A percentile compares a stretch with the other conserved stretches of the same genome.
phyloP scores from a whole-genome alignment of 2,888 invertebrate species.

The Gastrophysa polygoni region DNA sequence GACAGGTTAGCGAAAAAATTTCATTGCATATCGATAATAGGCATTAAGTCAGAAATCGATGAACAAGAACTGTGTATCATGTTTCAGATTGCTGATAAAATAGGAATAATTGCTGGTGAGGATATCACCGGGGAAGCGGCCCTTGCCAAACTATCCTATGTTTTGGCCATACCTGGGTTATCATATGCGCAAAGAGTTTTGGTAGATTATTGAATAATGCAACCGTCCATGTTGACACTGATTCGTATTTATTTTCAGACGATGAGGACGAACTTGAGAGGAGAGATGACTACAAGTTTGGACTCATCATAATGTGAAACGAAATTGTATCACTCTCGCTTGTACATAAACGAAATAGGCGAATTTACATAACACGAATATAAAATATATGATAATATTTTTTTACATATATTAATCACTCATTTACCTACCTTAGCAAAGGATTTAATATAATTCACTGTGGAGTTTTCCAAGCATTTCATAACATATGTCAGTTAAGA shows the following conservation, averaged over 20 bases:
- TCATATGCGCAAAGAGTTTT: constrained; percentile 46
- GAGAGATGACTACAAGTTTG: constrained; percentile 30
- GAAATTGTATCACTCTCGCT: too few species aligned
- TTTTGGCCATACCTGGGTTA: constrained; percentile 78
- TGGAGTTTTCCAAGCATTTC: too few species aligned
- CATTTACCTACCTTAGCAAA: too few species aligned
- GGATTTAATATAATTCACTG: too few species aligned
- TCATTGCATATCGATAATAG: too few species aligned
- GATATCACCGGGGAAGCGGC: constrained; percentile 97
- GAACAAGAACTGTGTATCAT: background rate
- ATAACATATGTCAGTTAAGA: too few species aligned
- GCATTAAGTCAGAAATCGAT: too few species aligned
- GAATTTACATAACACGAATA: too few species aligned
- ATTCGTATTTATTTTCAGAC: constrained; percentile 29
- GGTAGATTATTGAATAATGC: constrained; percentile 20
- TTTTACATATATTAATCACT: too few species aligned
- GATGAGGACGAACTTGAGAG: constrained; percentile 38
- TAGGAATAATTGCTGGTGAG: constrained; percentile 78
- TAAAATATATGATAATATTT: too few species aligned
- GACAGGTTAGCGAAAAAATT: constrained; percentile 72
- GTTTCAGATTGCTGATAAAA: constrained; percentile 64
- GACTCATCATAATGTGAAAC: background rate
- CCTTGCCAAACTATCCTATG: constrained; percentile 87
- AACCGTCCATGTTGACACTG: background rate
- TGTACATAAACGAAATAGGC: too few species aligned